A percentile compares a stretch with the other conserved stretches of the same genome.
phyloP scores from a whole-genome alignment of 1,140 invertebrate genomes.

The Pogonognathellus flavescens region DNA sequence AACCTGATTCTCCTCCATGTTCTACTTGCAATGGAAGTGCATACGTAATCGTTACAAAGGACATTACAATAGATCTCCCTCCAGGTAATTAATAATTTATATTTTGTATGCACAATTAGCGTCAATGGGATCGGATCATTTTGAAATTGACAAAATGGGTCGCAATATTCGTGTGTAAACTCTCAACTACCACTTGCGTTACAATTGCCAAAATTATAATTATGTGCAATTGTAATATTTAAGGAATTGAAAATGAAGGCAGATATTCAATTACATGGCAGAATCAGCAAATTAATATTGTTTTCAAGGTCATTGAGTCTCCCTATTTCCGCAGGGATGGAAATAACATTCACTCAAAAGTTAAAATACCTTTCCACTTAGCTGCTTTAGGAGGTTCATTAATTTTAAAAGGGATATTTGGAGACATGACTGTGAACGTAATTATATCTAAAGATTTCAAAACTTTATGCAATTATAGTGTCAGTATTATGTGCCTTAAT shows the following conservation, averaged over 20 bases:
- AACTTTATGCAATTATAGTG: constrained; percentile 60
- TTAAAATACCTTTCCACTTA: constrained; percentile 87
- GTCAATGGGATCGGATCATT: too few species aligned
- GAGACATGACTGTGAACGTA: constrained; percentile 89
- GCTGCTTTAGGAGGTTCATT: constrained; percentile 93
- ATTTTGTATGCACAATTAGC: too few species aligned
- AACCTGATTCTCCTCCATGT: constrained; percentile 79
- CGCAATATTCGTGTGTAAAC: neutral
- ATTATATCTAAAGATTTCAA: constrained; percentile 53
- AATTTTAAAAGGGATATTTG: constrained; percentile 92
- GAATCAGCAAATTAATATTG: constrained; percentile 90
- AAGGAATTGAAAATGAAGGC: constrained; percentile 93
- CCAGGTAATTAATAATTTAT: constrained; percentile 78
- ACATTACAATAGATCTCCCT: constrained; percentile 93
- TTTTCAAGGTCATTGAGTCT: constrained; percentile 91
- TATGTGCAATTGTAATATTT: neutral
- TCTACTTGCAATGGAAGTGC: constrained; percentile 95
- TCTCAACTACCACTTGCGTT: too few species aligned
- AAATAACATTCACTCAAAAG: constrained; percentile 93
- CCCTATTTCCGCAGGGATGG: constrained; percentile 93
- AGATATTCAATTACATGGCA: constrained; percentile 95
- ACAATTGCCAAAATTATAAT: too few species aligned
- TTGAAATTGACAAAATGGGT: too few species aligned
- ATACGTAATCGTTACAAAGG: constrained; percentile 88
- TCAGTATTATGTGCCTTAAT: neutral